Conservation (phyloP, 2,888 invertebrate genomes). For the Norana najaformis region DNA sequence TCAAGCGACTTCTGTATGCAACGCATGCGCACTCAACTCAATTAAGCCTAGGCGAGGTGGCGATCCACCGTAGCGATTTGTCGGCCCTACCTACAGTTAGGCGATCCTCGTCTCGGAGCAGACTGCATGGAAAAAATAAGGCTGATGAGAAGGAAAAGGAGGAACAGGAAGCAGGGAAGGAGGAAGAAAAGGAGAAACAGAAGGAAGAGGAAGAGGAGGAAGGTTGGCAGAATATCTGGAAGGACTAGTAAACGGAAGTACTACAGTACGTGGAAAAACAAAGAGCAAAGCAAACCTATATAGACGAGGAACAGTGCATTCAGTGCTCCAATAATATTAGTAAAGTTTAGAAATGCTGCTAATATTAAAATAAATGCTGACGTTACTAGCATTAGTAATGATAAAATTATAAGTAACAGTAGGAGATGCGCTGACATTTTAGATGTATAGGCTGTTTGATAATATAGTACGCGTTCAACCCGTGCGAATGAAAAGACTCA, state of each 20-base stretch:
- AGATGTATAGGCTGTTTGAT: neutral
- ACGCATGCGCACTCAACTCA: conserved; percentile 1
- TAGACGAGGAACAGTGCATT: neutral
- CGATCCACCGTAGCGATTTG: neutral
- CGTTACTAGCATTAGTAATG: neutral
- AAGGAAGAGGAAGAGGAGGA: neutral
- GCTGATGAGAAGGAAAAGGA: neutral
- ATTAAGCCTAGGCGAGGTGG: conserved; percentile 13
- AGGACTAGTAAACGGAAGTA: too few relatives aligned
- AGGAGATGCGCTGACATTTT: neutral
- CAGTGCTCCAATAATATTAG: neutral
- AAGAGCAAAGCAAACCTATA: neutral
- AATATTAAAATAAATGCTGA: neutral
- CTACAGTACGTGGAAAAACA: too few relatives aligned
- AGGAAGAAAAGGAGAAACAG: neutral
- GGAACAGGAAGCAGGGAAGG: too few relatives aligned
- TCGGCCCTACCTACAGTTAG: neutral
- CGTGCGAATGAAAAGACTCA: neutral
- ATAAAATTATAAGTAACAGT: neutral
- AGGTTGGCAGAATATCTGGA: too few relatives aligned
- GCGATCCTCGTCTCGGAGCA: neutral
- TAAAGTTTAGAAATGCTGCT: neutral
- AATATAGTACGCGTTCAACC: neutral
- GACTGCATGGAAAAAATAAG: neutral
- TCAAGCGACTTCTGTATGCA: neutral